Evolutionary conservation across 2,888 invertebrate species (phyloP).

Genomic region (Polia nebulosa): DNA sequence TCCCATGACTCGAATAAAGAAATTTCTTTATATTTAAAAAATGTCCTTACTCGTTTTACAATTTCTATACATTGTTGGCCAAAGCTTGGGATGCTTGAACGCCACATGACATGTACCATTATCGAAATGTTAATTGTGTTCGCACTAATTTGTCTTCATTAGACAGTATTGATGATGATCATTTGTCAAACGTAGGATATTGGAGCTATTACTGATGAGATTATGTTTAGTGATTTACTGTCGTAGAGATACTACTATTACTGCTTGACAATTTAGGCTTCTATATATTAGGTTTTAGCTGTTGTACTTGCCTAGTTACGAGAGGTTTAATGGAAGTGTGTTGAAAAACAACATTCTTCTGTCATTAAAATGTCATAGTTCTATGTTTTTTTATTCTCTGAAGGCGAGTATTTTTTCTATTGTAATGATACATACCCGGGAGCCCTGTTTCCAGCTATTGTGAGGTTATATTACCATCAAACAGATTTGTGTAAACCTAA

Average conservation of each 20-base stretch:
- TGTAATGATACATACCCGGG: constrained; percentile 1
- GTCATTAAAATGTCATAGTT: not conserved
- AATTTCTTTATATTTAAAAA: constrained; percentile 72
- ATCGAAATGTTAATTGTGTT: constrained; percentile 59
- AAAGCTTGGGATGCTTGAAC: constrained; percentile 52
- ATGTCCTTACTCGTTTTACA: constrained; percentile 72
- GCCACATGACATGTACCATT: constrained; percentile 47
- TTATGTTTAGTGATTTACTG: constrained; percentile 48
- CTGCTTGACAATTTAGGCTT: constrained; percentile 13
- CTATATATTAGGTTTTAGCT: constrained; percentile 1
- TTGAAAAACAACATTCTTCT: not conserved
- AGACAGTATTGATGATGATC: constrained; percentile 52
- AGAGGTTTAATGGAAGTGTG: not conserved
- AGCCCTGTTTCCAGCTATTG: constrained; percentile 5
- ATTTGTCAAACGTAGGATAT: constrained; percentile 54
- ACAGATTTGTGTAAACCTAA: constrained; percentile 22
- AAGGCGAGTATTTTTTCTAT: constrained; percentile 5
- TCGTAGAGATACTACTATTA: constrained; percentile 10
- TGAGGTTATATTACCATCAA: constrained; percentile 20
- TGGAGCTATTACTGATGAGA: constrained; percentile 39
- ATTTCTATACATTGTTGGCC: constrained; percentile 67
- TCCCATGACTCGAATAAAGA: constrained; percentile 72
- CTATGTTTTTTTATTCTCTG: constrained; percentile 1
- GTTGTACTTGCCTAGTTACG: not conserved
- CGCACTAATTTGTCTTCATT: constrained; percentile 55